A percentile compares a stretch with the other conserved stretches of the same genome.
Evolutionary conservation across 2,888 invertebrate species (phyloP).

Genomic region (Drosophila kambysellisi): DNA sequence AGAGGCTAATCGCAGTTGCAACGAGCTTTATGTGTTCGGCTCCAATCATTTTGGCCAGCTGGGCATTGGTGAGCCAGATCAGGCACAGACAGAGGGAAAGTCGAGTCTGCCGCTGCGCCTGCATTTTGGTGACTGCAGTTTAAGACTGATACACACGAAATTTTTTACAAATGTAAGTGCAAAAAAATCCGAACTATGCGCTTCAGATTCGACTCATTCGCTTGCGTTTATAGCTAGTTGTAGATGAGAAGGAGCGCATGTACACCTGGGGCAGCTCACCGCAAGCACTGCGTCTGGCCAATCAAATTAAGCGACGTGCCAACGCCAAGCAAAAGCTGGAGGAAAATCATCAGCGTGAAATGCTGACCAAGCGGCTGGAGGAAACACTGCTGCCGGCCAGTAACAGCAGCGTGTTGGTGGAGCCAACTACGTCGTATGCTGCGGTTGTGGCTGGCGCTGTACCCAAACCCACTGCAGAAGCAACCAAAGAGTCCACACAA

Average conservation of each 20-base stretch:
- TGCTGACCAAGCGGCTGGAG: slow-evolving; percentile 82
- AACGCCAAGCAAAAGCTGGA: slow-evolving; percentile 86
- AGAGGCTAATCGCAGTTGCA: slow-evolving; percentile 62
- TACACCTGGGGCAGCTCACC: slow-evolving; percentile 93
- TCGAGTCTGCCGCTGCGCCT: slow-evolving; percentile 85
- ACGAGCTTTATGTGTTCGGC: slow-evolving; percentile 91
- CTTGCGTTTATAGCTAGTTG: slow-evolving; percentile 87
- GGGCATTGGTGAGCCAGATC: slow-evolving; percentile 87
- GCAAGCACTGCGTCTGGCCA: slow-evolving; percentile 89
- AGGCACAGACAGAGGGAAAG: slow-evolving; percentile 65
- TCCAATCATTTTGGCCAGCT: slow-evolving; percentile 95
- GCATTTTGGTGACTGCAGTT: slow-evolving; percentile 76
- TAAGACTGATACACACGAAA: slow-evolving; percentile 87
- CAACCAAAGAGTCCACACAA: slow-evolving; percentile 54
- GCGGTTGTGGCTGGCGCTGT: slow-evolving; percentile 57
- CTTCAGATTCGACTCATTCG: background rate
- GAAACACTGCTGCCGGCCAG: slow-evolving; percentile 69
- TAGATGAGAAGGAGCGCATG: slow-evolving; percentile 88
- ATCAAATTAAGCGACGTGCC: slow-evolving; percentile 88
- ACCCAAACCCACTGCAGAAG: slow-evolving; percentile 46
- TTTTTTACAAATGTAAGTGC: slow-evolving; percentile 91
- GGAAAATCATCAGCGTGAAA: slow-evolving; percentile 85
- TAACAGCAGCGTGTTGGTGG: slow-evolving; percentile 46
- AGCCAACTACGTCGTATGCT: slow-evolving; percentile 66
- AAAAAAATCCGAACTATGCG: accelerated